A percentile compares a stretch with the other conserved stretches of the same genome.
phyloP scores from a whole-genome alignment of 92 coral and sea anemone species.

The Palythoa caribaeorum region DNA sequence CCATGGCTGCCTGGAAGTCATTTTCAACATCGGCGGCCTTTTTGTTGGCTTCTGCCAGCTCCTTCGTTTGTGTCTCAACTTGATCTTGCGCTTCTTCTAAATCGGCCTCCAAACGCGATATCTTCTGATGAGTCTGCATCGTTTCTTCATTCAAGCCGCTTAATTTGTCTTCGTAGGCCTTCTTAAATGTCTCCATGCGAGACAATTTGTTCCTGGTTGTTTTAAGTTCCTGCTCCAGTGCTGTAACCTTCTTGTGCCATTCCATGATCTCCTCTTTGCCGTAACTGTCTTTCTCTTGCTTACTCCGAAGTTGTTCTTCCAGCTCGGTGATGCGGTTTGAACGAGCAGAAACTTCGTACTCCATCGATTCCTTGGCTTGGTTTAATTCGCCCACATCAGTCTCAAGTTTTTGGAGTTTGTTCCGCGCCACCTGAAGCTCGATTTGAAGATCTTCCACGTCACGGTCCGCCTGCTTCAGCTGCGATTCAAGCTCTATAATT shows the following conservation, averaged over 20 bases:
- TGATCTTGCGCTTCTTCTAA: slow-evolving; percentile 61
- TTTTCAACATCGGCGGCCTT: slow-evolving; percentile 46
- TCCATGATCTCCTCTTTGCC: slow-evolving; percentile 65
- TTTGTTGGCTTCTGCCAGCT: slow-evolving; percentile 56
- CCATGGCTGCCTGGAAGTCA: slow-evolving; percentile 47
- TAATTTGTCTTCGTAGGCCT: slow-evolving; percentile 68
- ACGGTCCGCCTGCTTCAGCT: slow-evolving; percentile 58
- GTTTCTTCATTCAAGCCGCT: slow-evolving; percentile 61
- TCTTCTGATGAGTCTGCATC: slow-evolving; percentile 63
- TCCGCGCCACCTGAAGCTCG: slow-evolving; percentile 78
- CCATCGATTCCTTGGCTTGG: slow-evolving; percentile 57
- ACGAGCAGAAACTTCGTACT: slow-evolving; percentile 59
- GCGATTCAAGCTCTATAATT: slow-evolving; percentile 38
- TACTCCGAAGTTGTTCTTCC: slow-evolving; percentile 56
- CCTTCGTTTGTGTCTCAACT: slow-evolving; percentile 47
- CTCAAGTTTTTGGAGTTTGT: slow-evolving; percentile 73
- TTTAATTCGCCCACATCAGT: slow-evolving; percentile 67
- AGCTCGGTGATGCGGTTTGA: slow-evolving; percentile 68
- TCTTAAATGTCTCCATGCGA: slow-evolving; percentile 73
- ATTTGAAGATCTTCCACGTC: slow-evolving; percentile 76
- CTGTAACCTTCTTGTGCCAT: slow-evolving; percentile 80
- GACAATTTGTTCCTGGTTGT: slow-evolving; percentile 81
- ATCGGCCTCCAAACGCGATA: slow-evolving; percentile 58
- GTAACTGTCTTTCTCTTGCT: slow-evolving; percentile 60
- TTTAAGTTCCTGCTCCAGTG: slow-evolving; percentile 85